Evolutionary conservation across 2,113 vertebrate genomes (phyloP), one percentile per base, ranked within the genome.

Genomic region (Indicator indicator): DNA sequence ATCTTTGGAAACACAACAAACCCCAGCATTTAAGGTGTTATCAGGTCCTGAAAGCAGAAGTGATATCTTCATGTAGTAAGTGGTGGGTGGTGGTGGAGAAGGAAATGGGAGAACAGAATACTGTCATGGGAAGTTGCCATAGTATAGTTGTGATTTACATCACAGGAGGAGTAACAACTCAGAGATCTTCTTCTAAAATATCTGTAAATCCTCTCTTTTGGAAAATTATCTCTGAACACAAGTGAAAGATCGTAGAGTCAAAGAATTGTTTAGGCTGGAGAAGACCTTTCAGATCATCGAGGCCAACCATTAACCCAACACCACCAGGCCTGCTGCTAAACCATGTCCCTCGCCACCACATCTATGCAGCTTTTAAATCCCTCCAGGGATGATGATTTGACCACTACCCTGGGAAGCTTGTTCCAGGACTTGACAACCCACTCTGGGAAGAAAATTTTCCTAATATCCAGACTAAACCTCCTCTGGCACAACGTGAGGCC

Each of bases 1-100:
- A 55, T 94, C 94, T 94, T 90, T 84, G 90, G 94, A 95, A 97
- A 93, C 58, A 59, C 59, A 94, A 83, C 44, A 90, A 95, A 91
- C 68, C 65, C 70, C 36, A 84, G 83, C 86, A 63, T 88, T 92
- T 26, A 90, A 97, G 92, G 93, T 95, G 95, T 90, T 91, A 90
- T 59, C 94, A 79, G 67, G 94, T 83, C 88, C 86, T 94, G 89
- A 95, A 94, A 96, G 91, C 79, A 88, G 73, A 72, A 95, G 36
- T 72, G 90, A 42, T 88, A 95, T 86, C 91, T 91, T 78, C 73
- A 65, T 73, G 83, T 59, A 95, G 11, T 84, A 63, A 91, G 85
- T 62, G 56, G 67, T 79, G 81, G 88, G 88, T 58, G 85, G 80
- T 72, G 73, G 80, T 46, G 60, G 79, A 74, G 65, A 75, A 59